Conservation (phyloP, 2,113 vertebrate species). For the Microcebus tavaratra region DNA sequence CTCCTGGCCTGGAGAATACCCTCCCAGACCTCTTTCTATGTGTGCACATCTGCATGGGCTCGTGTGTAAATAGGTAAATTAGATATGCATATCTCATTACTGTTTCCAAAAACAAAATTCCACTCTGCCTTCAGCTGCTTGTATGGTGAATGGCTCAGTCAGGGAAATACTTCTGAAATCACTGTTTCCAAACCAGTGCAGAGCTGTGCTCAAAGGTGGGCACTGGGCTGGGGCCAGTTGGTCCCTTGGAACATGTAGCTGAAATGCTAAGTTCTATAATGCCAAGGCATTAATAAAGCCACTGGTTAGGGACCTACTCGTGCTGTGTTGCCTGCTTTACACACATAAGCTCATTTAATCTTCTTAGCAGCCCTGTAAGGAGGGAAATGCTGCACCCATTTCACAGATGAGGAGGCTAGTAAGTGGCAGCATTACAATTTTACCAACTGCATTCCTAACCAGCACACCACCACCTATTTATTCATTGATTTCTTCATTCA, state of each 20-base stretch:
- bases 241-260: background rate
- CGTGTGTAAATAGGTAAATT: background rate
- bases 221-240: background rate
- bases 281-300: background rate
- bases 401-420: background rate
- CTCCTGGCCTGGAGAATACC: accelerated
- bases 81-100: background rate
- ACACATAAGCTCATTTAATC: background rate
- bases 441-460: background rate
- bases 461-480: background rate
- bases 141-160: background rate
- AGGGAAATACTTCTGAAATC: background rate
- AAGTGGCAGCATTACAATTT: background rate
- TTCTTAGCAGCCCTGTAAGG: background rate
- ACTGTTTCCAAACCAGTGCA: background rate
- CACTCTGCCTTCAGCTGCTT: background rate
- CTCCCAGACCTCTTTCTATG: background rate
- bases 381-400: background rate
- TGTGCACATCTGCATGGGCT: background rate
- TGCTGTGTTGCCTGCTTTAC: background rate
- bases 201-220: background rate
- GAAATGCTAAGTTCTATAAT: background rate
- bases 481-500: background rate
- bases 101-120: background rate
- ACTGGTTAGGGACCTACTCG: background rate